These are phyloP conservation scores for Ornithoptera alexandrae DNA, from an alignment of 2,888 invertebrate genomes.

Conservation along the genomic window DNA sequence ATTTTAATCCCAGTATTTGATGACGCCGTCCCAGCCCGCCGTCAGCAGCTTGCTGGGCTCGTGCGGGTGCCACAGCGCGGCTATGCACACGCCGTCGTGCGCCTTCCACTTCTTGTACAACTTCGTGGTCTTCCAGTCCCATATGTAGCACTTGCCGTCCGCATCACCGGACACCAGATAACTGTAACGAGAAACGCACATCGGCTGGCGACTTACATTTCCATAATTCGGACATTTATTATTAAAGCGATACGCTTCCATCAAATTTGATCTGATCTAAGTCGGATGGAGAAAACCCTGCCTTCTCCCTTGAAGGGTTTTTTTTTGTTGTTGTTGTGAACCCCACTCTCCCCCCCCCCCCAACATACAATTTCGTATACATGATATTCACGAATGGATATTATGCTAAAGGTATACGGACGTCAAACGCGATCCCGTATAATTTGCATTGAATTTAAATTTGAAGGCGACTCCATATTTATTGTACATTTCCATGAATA, in stretches of 20 bases:
- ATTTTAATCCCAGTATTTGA: constrained; percentile 98
- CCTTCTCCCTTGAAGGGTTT: too few relatives aligned
- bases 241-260: too few relatives aligned
- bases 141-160: constrained; percentile 98
- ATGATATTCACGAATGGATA: background rate
- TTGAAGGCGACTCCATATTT: background rate
- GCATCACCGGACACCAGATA: constrained; percentile 99
- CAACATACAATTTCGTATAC: too few relatives aligned
- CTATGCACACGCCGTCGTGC: constrained; percentile 98
- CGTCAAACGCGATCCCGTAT: too few relatives aligned
- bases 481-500: too few relatives aligned
- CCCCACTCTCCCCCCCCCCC: too few relatives aligned
- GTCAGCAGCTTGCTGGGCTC: constrained; percentile 98
- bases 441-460: background rate
- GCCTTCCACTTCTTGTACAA: constrained; percentile 99
- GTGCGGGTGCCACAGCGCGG: constrained; percentile 98
- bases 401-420: too few relatives aligned
- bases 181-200: constrained; percentile 77
- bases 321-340: too few relatives aligned
- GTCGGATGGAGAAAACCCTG: too few relatives aligned
- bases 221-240: too few relatives aligned
- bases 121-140: constrained; percentile 99
- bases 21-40: constrained; percentile 99
- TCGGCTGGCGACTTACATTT: too few relatives aligned
- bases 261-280: too few relatives aligned